These are phyloP conservation scores for Ancistrus triradiatus DNA, from an alignment of 2,113 vertebrate genomes.

Conservation along the genomic window DNA sequence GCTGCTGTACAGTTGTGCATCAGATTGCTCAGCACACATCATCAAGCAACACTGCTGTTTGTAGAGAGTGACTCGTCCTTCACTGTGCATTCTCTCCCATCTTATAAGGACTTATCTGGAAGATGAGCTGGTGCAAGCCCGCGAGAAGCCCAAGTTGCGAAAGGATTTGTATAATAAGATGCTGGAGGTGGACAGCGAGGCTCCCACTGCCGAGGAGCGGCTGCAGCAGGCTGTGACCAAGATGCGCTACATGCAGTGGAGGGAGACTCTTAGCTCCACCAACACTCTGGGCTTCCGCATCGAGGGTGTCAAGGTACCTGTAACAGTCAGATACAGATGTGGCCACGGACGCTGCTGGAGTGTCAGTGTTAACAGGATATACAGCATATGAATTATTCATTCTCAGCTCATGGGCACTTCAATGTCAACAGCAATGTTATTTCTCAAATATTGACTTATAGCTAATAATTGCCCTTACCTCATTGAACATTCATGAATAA, in stretches of 20 bases:
- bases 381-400: conserved; percentile 24
- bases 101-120: conserved; percentile 87
- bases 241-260: conserved; percentile 98
- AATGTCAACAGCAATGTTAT: conserved; percentile 29
- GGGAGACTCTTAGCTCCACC: conserved; percentile 93
- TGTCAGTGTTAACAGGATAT: conserved; percentile 6
- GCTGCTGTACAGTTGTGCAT: not conserved
- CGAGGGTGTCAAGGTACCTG: conserved; percentile 89
- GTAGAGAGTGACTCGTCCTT: not conserved
- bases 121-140: conserved; percentile 88
- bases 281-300: conserved; percentile 94
- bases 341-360: not conserved
- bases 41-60: not conserved
- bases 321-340: conserved; percentile 12
- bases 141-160: conserved; percentile 86
- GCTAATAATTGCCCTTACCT: not conserved
- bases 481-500: not conserved
- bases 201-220: conserved; percentile 85
- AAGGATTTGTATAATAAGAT: conserved; percentile 97
- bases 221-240: conserved; percentile 84
- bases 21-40: not conserved
- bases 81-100: conserved; percentile 21
- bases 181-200: conserved; percentile 86
- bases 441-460: conserved; percentile 14
- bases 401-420: not conserved